Conservation (phyloP, 2,888 invertebrate genomes). For the Scrobipalpa atriplicella region DNA sequence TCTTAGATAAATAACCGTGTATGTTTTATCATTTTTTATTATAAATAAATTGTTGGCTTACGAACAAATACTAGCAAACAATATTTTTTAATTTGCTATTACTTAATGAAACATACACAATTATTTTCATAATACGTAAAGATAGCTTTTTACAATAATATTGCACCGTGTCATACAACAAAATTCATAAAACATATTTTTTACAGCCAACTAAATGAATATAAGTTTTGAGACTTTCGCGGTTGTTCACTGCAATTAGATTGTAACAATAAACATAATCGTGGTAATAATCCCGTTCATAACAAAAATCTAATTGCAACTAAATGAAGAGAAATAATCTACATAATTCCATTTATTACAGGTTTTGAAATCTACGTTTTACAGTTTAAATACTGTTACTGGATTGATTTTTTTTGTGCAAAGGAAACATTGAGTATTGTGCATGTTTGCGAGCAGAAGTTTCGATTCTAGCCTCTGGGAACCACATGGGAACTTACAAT, state of each 20-base stretch:
- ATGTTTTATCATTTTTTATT: background rate
- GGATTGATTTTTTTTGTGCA: background rate
- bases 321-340: background rate
- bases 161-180: background rate
- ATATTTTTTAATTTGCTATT: background rate
- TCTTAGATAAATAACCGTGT: background rate
- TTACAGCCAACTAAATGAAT: background rate
- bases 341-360: background rate
- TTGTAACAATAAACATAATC: too few relatives aligned
- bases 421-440: constrained; percentile 33
- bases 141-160: background rate
- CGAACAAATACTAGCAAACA: background rate
- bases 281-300: too few relatives aligned
- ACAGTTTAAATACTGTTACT: background rate
- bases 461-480: constrained; percentile 40
- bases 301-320: too few relatives aligned
- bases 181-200: constrained; percentile 3
- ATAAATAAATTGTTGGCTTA: too few relatives aligned
- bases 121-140: background rate
- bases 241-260: too few relatives aligned
- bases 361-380: background rate
- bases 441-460: constrained; percentile 37
- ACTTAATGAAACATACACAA: background rate
- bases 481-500: constrained; percentile 39
- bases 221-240: too few relatives aligned